These are phyloP conservation scores for Amphimallon solstitiale DNA, from an alignment of 2,888 invertebrate species.

Conservation along the genomic window DNA sequence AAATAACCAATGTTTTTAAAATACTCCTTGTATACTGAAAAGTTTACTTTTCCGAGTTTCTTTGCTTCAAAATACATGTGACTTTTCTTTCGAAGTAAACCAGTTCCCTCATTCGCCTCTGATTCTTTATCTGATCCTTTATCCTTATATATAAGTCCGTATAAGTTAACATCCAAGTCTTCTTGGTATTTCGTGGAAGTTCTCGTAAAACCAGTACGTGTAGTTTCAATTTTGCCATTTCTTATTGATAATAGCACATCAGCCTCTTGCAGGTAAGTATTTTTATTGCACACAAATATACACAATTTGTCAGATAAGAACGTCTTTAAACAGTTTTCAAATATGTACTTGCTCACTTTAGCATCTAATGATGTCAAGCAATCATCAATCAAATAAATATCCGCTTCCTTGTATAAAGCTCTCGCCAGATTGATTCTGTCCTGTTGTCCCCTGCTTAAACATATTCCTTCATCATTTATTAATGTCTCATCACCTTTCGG, in stretches of 20 bases:
- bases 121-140: slow-evolving; percentile 12
- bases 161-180: slow-evolving; percentile 30
- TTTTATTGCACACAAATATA: slow-evolving; percentile 53
- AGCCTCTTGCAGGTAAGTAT: slow-evolving; percentile 51
- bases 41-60: slow-evolving; percentile 50
- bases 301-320: slow-evolving; percentile 54
- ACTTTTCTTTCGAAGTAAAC: slow-evolving; percentile 24
- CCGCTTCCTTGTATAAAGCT: slow-evolving; percentile 78
- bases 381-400: slow-evolving; percentile 82
- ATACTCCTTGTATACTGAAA: slow-evolving; percentile 52
- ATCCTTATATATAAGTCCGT: slow-evolving; percentile 27
- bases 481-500: slow-evolving; percentile 79
- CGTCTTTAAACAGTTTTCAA: slow-evolving; percentile 68
- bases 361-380: slow-evolving; percentile 83
- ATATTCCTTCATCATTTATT: slow-evolving; percentile 83
- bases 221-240: slow-evolving; percentile 34
- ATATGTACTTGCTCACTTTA: slow-evolving; percentile 76
- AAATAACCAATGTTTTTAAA: slow-evolving; percentile 51
- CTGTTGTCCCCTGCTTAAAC: slow-evolving; percentile 85
- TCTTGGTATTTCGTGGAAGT: slow-evolving; percentile 33
- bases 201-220: slow-evolving; percentile 51
- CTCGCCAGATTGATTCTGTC: slow-evolving; percentile 83
- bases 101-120: slow-evolving; percentile 19
- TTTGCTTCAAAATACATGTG: slow-evolving; percentile 47
- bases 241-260: slow-evolving; percentile 45